Evolutionary conservation across 2,113 vertebrate species (phyloP).

Genomic region (Columba livia): DNA sequence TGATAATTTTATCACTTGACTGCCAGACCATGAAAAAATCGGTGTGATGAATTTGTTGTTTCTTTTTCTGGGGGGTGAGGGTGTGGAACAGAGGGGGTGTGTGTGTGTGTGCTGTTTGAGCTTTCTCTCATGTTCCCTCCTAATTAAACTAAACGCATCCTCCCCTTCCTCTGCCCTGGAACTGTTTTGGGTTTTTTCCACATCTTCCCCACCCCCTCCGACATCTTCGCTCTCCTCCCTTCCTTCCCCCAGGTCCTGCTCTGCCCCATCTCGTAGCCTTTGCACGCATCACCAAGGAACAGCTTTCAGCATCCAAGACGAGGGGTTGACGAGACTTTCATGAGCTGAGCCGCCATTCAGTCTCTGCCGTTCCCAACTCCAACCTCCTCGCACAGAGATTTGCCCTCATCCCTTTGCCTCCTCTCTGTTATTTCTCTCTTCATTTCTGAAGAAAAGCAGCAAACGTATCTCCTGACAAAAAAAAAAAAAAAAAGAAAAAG

Average conservation of each 20-base stretch:
- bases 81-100: conserved; percentile 56
- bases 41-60: conserved; percentile 68
- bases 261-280: conserved; percentile 18
- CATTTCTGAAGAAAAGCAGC: conserved; percentile 5
- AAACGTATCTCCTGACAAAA: not conserved
- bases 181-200: conserved; percentile 1
- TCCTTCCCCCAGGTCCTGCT: conserved; percentile 31
- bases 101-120: not conserved
- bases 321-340: not conserved
- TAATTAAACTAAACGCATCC: conserved; percentile 33
- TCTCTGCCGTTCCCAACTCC: not conserved
- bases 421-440: not conserved
- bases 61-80: conserved; percentile 53
- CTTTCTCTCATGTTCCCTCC: conserved; percentile 1
- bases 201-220: conserved; percentile 13
- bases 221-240: not conserved
- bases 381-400: not conserved
- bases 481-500: not conserved
- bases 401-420: not conserved
- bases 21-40: conserved; percentile 77
- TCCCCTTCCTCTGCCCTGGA: conserved; percentile 35
- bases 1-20: conserved; percentile 78
- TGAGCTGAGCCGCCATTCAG: not conserved
- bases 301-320: not conserved
- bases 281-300: conserved; percentile 44